A percentile compares a stretch with the other conserved stretches of the same genome.
These are phyloP conservation scores for Tamias sibiricus DNA, from an alignment of 2,113 vertebrate species.

Conservation along the genomic window DNA sequence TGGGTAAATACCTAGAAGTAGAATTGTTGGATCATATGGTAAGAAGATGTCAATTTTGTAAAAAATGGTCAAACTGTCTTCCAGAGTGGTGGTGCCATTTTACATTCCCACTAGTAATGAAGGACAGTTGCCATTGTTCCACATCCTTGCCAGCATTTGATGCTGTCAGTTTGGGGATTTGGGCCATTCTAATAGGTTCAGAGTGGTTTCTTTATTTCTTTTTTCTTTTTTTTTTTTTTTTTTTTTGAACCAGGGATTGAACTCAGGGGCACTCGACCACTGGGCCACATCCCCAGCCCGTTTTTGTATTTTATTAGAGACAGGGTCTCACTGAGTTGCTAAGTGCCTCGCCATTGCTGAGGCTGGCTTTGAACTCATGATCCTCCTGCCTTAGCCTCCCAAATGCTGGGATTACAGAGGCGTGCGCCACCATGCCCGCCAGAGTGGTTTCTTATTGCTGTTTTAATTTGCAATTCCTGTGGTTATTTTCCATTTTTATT, in stretches of 20 bases:
- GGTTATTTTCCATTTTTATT: not conserved
- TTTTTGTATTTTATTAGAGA: too few species aligned
- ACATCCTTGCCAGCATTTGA: not conserved
- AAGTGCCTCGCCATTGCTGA: too few species aligned
- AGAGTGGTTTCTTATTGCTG: not conserved
- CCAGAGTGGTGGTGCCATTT: not conserved
- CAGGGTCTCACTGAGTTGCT: too few species aligned
- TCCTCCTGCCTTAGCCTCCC: too few species aligned
- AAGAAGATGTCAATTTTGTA: not conserved
- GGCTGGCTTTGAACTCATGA: too few species aligned
- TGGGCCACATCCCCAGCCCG: too few species aligned
- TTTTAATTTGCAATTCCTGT: not conserved
- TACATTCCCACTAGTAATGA: not conserved
- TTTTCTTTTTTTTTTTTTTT: too few species aligned
- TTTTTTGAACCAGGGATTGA: too few species aligned
- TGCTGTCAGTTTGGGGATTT: not conserved
- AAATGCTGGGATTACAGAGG: too few species aligned
- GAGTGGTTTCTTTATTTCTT: too few species aligned
- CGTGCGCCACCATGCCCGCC: too few species aligned
- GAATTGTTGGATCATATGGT: not conserved
- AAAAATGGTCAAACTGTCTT: not conserved
- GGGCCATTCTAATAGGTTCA: not conserved
- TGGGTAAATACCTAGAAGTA: not conserved
- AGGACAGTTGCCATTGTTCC: not conserved
- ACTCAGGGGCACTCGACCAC: too few species aligned